Evolutionary conservation across 2,797 vertebrate species (phyloP).

Genomic region (Phoxinus dragarum): DNA sequence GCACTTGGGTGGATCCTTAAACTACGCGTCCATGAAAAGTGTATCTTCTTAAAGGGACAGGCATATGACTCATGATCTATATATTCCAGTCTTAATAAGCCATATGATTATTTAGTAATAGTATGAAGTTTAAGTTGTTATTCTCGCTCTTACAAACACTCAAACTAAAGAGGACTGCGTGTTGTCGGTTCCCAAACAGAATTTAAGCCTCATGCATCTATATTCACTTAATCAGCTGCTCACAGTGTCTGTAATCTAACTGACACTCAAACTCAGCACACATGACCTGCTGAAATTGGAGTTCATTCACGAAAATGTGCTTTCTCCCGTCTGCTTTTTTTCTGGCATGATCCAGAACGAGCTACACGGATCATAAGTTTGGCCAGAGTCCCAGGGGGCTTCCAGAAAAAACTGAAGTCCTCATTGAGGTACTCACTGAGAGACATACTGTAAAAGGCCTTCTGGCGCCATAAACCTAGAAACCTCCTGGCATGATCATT

Average conservation of each 20-base stretch:
- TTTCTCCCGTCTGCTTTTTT: constrained; percentile 46
- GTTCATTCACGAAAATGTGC: constrained; percentile 32
- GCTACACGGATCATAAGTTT: constrained; percentile 58
- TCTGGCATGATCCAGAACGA: constrained; percentile 50
- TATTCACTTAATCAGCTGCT: constrained; percentile 11
- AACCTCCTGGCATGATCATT: constrained; percentile 57
- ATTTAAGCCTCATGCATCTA: not conserved
- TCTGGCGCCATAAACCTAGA: constrained; percentile 57
- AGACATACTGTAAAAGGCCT: constrained; percentile 45
- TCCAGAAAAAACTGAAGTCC: constrained; percentile 51
- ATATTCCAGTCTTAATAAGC: no score
- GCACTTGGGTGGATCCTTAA: constrained; percentile 38
- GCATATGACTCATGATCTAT: no score
- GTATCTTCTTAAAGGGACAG: not conserved
- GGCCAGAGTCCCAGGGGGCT: constrained; percentile 52
- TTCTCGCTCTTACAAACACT: not conserved
- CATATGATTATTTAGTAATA: no score
- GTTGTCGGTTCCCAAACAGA: constrained; percentile 7
- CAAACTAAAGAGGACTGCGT: not conserved
- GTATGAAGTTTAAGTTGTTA: not conserved
- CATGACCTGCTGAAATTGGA: constrained; percentile 47
- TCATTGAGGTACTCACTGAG: constrained; percentile 58
- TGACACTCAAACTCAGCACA: constrained; percentile 42
- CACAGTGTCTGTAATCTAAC: constrained; percentile 23
- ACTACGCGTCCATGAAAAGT: not conserved